Evolutionary conservation across 2,113 vertebrate species (phyloP).

Genomic region (Camelus dromedarius): DNA sequence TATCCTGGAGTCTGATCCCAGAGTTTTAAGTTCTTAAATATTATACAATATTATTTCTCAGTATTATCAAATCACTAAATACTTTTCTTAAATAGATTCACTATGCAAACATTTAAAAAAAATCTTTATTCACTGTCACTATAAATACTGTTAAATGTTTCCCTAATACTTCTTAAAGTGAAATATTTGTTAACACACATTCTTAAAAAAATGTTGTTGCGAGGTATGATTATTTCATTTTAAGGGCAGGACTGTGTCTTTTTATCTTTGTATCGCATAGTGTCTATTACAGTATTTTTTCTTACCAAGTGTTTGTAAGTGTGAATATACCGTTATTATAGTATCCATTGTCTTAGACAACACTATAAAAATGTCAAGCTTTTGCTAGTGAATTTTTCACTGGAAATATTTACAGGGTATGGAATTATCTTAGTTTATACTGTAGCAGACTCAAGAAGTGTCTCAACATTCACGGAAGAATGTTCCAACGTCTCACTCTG

Average conservation of each 20-base stretch:
- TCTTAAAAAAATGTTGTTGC: no score
- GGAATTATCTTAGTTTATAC: not conserved
- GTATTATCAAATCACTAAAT: not conserved
- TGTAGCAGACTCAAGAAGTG: not conserved
- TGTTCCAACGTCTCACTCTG: not conserved
- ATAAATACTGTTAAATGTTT: not conserved
- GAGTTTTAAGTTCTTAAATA: not conserved
- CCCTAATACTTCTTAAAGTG: not conserved
- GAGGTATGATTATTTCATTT: not conserved
- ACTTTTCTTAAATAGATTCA: not conserved
- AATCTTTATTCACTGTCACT: not conserved
- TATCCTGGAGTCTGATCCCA: not conserved
- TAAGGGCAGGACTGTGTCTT: not conserved
- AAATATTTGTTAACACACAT: not conserved
- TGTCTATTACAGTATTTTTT: not conserved
- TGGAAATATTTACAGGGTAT: not conserved
- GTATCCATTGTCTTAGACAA: not conserved
- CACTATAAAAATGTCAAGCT: not conserved
- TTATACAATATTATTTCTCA: not conserved
- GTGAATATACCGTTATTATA: not conserved
- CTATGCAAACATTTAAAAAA: not conserved
- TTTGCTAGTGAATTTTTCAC: not conserved
- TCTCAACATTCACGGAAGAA: not conserved
- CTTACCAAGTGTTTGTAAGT: not conserved
- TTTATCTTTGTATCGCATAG: not conserved